Evolutionary conservation across 2,888 invertebrate genomes (phyloP), one percentile per base, ranked within the genome.

Genomic region (Lordiphosa andalusiaca): DNA sequence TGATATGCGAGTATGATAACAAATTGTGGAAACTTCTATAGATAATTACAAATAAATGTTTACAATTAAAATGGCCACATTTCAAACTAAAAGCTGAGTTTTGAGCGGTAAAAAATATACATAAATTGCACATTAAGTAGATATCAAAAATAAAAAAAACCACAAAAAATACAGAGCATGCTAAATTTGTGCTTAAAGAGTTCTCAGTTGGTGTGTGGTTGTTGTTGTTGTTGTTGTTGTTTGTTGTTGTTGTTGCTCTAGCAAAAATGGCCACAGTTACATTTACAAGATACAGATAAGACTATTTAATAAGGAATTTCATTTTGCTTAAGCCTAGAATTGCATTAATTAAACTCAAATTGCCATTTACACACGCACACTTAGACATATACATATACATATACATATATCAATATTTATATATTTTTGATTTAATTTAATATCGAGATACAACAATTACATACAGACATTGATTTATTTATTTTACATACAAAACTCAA

Each of bases 1-100:
- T 59, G 64, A 76, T 81, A 76, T 76, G 76, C 67, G 70, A 72
- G 62, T 71, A 61, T 76, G 47, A 50, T 60, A 61, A 60, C 55
- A 71, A 50, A 67, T 55, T 47, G 16, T 44, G 13, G 40, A 67
- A 49, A 30, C 4, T 63, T 71, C 41, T 52, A 65, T 66, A 54
- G 61, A 37, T 60, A 40, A 33, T 47, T 53, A 21, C 46, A 53
- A 60, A 52, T 59, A 30, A 57, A 49, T 52, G 46, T 53, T 52
- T 44, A 52, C 60, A 52, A 36, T 46, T 52, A 53, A 64, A 71
- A 80, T 75, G 75, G 81, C 81, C 72, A 73, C 65, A 51, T 57
- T 68, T 54, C 35, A 53, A 82, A 74, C 70, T 78, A 56, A 63
- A 63, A 47, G 46, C 64, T 64, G 64, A 19, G 19, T 35, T 47